Percentiles rank a stretch among this genome's conserved stretches.
phyloP scores from a whole-genome alignment of 1,140 invertebrate species.

The Drosophila malerkotliana region DNA sequence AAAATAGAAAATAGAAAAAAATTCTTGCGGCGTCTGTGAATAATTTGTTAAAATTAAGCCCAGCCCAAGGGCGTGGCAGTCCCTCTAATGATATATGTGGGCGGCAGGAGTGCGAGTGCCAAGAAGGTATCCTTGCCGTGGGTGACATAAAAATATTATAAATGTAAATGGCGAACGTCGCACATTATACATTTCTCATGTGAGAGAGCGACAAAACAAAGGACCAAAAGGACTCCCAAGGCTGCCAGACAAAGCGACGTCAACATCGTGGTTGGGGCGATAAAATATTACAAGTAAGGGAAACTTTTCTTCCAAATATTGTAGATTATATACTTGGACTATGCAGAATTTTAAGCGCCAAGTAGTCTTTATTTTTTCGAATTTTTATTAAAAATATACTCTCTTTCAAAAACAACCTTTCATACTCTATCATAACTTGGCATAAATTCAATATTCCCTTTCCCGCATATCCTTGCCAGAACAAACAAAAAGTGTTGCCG shows the following conservation, averaged over 20 bases:
- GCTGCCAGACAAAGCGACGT: constrained; percentile 52
- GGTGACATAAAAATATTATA: constrained; percentile 53
- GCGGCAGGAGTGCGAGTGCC: constrained; percentile 1
- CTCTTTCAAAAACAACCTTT: constrained; percentile 26
- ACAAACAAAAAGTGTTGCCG: constrained; percentile 38
- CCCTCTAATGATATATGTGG: constrained; percentile 57
- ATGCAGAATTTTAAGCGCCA: background rate
- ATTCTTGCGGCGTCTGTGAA: constrained; percentile 64
- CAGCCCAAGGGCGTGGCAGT: constrained; percentile 47
- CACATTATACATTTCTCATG: constrained; percentile 61
- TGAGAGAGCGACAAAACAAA: constrained; percentile 45
- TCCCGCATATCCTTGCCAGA: constrained; percentile 6
- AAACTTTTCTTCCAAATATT: constrained; percentile 18
- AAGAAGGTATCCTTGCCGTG: constrained; percentile 5
- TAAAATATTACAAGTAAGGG: constrained; percentile 36
- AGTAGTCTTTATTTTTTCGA: background rate
- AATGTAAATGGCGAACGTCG: constrained; percentile 56
- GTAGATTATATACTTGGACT: constrained; percentile 15
- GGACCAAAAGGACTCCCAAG: constrained; percentile 41
- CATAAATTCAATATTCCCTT: constrained; percentile 41
- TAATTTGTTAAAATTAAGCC: constrained; percentile 74
- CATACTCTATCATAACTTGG: constrained; percentile 17
- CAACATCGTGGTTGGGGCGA: constrained; percentile 22
- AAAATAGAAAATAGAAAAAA: constrained; percentile 42
- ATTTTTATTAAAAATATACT: background rate